Conservation (phyloP, 1,140 invertebrate genomes). For the Tribolium madens region DNA sequence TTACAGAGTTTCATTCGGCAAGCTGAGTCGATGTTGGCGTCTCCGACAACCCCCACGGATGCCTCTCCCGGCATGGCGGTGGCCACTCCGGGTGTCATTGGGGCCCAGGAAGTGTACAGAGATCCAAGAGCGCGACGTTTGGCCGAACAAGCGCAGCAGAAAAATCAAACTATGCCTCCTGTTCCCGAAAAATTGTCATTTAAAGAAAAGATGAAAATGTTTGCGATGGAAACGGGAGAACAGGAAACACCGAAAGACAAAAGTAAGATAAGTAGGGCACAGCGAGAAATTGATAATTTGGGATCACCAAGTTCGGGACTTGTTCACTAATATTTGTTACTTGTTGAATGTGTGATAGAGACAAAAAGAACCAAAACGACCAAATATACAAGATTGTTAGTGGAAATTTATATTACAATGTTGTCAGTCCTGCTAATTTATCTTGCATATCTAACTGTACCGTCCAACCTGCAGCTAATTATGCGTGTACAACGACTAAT, state of each 20-base stretch:
- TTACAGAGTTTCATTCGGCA: constrained; percentile 84
- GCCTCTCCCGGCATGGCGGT: constrained; percentile 67
- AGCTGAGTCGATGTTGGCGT: constrained; percentile 80
- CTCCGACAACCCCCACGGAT: constrained; percentile 77
- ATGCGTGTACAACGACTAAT: constrained; percentile 39
- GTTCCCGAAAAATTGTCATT: constrained; percentile 92
- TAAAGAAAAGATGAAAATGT: constrained; percentile 98
- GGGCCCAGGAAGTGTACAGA: constrained; percentile 93
- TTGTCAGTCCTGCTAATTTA: constrained; percentile 36
- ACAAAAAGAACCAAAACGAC: constrained; percentile 20
- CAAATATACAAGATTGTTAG: constrained; percentile 35
- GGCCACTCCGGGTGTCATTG: constrained; percentile 91
- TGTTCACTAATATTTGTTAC: constrained; percentile 59
- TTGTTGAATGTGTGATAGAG: constrained; percentile 34
- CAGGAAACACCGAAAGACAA: constrained; percentile 89
- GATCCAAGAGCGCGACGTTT: constrained; percentile 86
- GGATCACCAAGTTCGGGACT: constrained; percentile 66
- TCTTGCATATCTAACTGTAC: constrained; percentile 39
- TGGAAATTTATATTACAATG: constrained; percentile 19
- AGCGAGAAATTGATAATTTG: constrained; percentile 88
- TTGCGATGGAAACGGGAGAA: constrained; percentile 92
- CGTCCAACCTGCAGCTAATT: constrained; percentile 46
- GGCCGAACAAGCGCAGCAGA: constrained; percentile 81
- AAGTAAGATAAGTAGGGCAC: constrained; percentile 92
- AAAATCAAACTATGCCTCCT: constrained; percentile 73